A percentile compares a stretch with the other conserved stretches of the same genome.
These are phyloP conservation scores for Bungarus multicinctus DNA, from an alignment of 2,113 vertebrate species.

Conservation along the genomic window DNA sequence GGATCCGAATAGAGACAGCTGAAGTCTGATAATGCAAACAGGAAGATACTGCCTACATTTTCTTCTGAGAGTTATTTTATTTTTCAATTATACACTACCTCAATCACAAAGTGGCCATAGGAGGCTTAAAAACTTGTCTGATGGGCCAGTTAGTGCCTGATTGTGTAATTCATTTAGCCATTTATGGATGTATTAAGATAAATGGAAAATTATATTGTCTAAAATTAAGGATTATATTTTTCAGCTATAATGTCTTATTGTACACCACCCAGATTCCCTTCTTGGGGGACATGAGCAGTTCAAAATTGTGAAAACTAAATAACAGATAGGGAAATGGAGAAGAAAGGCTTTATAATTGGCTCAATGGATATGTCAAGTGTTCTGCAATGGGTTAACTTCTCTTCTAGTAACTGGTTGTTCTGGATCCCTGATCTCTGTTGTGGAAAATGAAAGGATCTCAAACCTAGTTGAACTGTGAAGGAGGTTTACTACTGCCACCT, in stretches of 20 bases:
- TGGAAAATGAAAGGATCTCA: neutral
- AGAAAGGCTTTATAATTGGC: neutral
- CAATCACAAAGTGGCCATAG: neutral
- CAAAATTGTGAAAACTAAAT: neutral
- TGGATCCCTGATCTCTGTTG: neutral
- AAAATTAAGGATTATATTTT: neutral
- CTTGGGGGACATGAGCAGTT: neutral
- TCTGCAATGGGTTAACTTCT: neutral
- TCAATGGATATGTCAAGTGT: neutral
- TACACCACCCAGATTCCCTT: neutral
- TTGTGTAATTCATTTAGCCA: neutral
- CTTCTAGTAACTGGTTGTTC: neutral
- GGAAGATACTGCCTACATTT: neutral
- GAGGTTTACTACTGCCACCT: neutral
- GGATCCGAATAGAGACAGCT: neutral
- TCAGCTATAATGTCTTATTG: neutral
- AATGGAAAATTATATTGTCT: neutral
- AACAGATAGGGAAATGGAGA: neutral
- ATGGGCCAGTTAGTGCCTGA: neutral
- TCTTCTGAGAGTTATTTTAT: neutral
- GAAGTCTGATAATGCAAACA: neutral
- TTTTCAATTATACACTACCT: neutral
- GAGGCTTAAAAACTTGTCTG: neutral
- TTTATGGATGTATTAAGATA: neutral
- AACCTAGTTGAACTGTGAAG: neutral